Base-by-base conservation (phyloP, 2,888 invertebrate genomes). In the Macropis europaea region DNA sequence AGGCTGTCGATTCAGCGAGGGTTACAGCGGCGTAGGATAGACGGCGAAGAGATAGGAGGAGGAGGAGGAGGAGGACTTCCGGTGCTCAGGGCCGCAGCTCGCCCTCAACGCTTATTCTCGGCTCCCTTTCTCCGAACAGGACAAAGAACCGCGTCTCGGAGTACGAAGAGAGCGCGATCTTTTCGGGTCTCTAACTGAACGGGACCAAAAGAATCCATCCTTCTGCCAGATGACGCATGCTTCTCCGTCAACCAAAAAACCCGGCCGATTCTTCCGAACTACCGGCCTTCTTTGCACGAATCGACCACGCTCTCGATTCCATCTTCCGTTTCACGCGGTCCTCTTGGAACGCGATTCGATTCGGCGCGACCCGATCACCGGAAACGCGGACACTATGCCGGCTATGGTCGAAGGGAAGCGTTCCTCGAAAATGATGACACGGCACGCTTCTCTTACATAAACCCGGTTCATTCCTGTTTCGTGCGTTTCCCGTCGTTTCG, bases 11-110 rank as follows among this genome's bases (percentile, higher is more conserved):
- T 69, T 47, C 30, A 38, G 36, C 22, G 30, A 45, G 43, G 70
- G 48, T 54, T 61, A 43, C n/a, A n/a, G n/a, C n/a, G n/a, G n/a
- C 56, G 43, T 52, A 28, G 48, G 48, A 50, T 68, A 69, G 69
- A 24, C 50, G 13, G 50, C 3, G n/a, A 9, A 19, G 40, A 26
- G 30, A 13, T 45, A 24, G 50, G 36, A 32, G 9, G 38, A 7
- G 30, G 24, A 36, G 9, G 17, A 45, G 19, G 22, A 36, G 43
- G 60, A 52, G 67, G 64, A 74, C 72, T 81, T 81, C 81, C 81
- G 81, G 81, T 67, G 72, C 34, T 47, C 81, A 81, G 82, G 81
- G 73, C 68, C 79, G 78, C 72, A 74, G 48, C 78, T 70, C 48
- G 57, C 62, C 69, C 68, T 69, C 59, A 13, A 15, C 62, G 66